Evolutionary conservation across 1,140 invertebrate species (phyloP).

Genomic region (Neodiprion virginianus): DNA sequence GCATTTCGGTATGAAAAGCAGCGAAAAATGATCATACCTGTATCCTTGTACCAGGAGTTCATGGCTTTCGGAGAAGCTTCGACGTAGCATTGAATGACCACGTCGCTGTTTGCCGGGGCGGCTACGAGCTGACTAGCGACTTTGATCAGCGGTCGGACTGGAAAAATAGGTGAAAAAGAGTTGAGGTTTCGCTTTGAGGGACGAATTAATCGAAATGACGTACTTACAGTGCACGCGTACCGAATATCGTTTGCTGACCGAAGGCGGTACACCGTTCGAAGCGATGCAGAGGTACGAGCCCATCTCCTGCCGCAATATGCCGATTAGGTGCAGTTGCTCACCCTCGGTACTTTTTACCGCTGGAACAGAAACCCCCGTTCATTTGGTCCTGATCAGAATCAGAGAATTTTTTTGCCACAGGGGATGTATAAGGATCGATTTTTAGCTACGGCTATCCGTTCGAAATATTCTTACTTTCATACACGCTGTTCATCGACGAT

Average conservation of each 20-base stretch:
- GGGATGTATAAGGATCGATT: constrained; percentile 12
- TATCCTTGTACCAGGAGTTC: constrained; percentile 79
- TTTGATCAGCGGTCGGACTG: constrained; percentile 80
- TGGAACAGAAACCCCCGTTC: constrained; percentile 21
- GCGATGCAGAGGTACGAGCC: constrained; percentile 62
- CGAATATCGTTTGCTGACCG: constrained; percentile 72
- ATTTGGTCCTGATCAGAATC: neutral
- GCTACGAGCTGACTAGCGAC: constrained; percentile 79
- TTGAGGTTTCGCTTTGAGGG: neutral
- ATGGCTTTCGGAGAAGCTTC: constrained; percentile 81
- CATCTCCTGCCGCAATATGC: constrained; percentile 54
- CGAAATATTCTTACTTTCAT: constrained; percentile 30
- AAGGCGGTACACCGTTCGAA: constrained; percentile 75
- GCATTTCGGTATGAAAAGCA: too few species aligned
- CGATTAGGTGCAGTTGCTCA: constrained; percentile 52
- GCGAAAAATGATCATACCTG: constrained; percentile 61
- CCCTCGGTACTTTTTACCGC: constrained; percentile 53
- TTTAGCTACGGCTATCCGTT: constrained; percentile 22
- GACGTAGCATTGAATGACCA: constrained; percentile 76
- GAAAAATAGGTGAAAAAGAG: constrained; percentile 35
- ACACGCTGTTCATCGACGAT: constrained; percentile 13
- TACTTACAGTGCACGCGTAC: constrained; percentile 74
- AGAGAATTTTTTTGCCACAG: constrained; percentile 28
- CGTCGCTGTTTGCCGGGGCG: constrained; percentile 75
- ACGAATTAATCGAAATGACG: neutral